Base-by-base conservation (phyloP, 2,888 invertebrate species). In the Ganaspis brasiliensis region DNA sequence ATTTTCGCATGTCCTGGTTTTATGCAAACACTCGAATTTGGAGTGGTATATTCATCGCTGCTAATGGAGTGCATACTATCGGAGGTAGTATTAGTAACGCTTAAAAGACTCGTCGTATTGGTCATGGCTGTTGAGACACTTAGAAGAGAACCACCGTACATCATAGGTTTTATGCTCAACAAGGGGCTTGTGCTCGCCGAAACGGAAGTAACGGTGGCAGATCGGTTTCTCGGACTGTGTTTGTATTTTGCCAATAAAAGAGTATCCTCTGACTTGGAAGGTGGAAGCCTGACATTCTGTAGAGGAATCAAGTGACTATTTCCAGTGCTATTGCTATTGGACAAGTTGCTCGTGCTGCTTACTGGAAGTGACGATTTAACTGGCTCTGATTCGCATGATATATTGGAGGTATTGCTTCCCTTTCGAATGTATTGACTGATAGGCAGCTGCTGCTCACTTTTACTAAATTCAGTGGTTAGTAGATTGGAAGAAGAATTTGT, bases 181-280 rank as follows among this genome's bases (percentile, higher is more conserved):
- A 96, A 91, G 0, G 96, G 96, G 87, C 95, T 96, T 0, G 96
- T 95, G 63, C 93, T 94, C 12, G 94, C 95, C 3, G 94, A 96
- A 74, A 93, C 93, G 86, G 93, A 95, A 0, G 94, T 92, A 80
- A 94, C 93, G 70, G 94, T 93, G 81, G 94, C 94, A 2, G 93
- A 93, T 79, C 94, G 92, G 72, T 91, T 91, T 57, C 93, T 92
- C 67, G 94, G 94, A 0, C 88, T 87, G 75, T 90, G 88, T 56
- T 89, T 89, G 82, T 91, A 89, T 76, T 91, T 93, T 87, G 83
- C 92, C 90, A 93, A 91, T 0, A 93, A 93, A 6, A 97, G 91
- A 0, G 95, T 96, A 86, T 97, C 97, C 88, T 97, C 97, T 80
- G 96, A 97, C 70, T 96, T 93, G 0, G 96, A 96, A 0, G 96